phyloP scores from a whole-genome alignment of 2,797 vertebrate species.

The Rhadinocentrus ornatus region DNA sequence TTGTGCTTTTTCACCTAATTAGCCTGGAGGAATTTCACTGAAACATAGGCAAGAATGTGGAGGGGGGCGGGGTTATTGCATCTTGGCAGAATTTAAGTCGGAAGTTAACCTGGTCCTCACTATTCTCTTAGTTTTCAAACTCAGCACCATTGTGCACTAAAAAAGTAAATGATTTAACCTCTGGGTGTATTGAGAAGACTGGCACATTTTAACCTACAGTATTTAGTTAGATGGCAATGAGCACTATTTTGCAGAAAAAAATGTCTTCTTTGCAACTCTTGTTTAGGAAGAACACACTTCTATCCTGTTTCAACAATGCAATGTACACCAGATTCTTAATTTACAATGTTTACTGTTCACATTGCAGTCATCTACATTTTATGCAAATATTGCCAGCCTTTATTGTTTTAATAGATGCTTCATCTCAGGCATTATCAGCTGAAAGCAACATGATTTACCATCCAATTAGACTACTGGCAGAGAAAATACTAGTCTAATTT shows the following conservation, averaged over 20 bases:
- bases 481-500: constrained; percentile 42
- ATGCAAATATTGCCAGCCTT: constrained; percentile 39
- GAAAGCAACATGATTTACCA: constrained; percentile 45
- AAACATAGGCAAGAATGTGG: constrained; percentile 40
- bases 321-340: constrained; percentile 19
- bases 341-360: constrained; percentile 32
- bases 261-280: constrained; percentile 10
- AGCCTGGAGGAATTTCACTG: constrained; percentile 82
- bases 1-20: constrained; percentile 84
- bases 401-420: constrained; percentile 41
- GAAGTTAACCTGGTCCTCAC: constrained; percentile 9
- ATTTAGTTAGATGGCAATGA: not conserved
- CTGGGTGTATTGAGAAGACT: not conserved
- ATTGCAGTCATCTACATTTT: constrained; percentile 13
- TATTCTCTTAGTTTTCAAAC: constrained; percentile 5
- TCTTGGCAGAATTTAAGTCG: constrained; percentile 10
- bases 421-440: constrained; percentile 39
- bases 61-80: not conserved
- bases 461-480: constrained; percentile 65
- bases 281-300: constrained; percentile 20
- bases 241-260: not conserved
- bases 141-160: not conserved
- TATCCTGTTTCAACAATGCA: constrained; percentile 20
- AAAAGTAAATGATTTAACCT: not conserved
- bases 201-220: constrained; percentile 8